Base-by-base conservation (phyloP, 1,140 invertebrate genomes). In the Paralvinella palmiformis region DNA sequence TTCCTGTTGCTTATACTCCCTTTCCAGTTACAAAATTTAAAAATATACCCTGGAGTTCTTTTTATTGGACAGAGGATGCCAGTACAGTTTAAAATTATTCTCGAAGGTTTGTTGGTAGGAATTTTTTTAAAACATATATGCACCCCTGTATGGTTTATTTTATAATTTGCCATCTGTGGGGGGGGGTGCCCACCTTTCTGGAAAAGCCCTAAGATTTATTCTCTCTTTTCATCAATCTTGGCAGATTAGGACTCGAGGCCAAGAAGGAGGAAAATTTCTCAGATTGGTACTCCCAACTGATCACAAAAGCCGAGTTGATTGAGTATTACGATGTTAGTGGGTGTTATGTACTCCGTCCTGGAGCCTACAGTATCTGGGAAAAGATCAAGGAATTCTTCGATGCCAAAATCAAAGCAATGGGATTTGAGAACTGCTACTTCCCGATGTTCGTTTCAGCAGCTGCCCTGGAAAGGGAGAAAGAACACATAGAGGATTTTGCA, bases 301-400 rank as follows among this genome's bases (percentile, higher is more conserved):
- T 99, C 60, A 96, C 92, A 0, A 99, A 99, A 83, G 89, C 93
- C 64, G 93, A 98, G 83, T 86, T 99, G 87, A 98, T 99, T 41
- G 96, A 99, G 78, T 99, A 99, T 80, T 99, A 99, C 75, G 96
- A 99, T 79, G 92, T 99, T 5, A 97, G 94, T 58, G 96, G 96
- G 0, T 99, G 97, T 82, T 99, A 99, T 77, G 95, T 99, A 69
- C 85, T 98, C 24, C 87, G 96, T 35, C 96, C 95, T 1, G 98
- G 95, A 94, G 89, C 95, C 35, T 99, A 87, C 78, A 83, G 88
- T n/a, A 93, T 99, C 71, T 99, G 97, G 97, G 94, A 98, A 70
- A 72, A 76, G 0, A 96, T 99, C 55, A 88, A 90, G 73, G 84
- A 87, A 37, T 98, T 89, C 84, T 91, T 99, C 69, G 94, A 96